These are phyloP conservation scores for Leptura quadrifasciata DNA, from an alignment of 2,888 invertebrate species.

Conservation along the genomic window DNA sequence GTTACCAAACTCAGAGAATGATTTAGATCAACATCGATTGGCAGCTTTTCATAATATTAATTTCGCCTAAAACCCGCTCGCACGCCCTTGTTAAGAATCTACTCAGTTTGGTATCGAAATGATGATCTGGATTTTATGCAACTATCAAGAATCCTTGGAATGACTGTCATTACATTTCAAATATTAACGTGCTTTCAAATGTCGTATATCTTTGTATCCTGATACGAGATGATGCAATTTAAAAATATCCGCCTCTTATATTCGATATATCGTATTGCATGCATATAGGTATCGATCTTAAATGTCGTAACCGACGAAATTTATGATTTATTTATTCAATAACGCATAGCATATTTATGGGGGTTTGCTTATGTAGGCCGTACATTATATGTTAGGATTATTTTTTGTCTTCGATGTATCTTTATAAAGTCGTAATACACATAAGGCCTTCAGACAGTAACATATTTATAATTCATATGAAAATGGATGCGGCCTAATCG, in stretches of 20 bases:
- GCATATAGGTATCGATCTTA: slow-evolving; percentile 22
- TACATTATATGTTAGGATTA: slow-evolving; percentile 7
- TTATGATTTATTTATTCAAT: slow-evolving; percentile 15
- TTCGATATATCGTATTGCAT: slow-evolving; percentile 17
- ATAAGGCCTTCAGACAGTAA: neutral
- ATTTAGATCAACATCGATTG: too few relatives aligned
- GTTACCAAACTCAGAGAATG: too few relatives aligned
- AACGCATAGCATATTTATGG: neutral
- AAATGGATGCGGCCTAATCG: neutral
- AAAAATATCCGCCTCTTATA: slow-evolving; percentile 12
- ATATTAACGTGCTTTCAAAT: slow-evolving; percentile 21
- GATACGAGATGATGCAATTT: slow-evolving; percentile 19
- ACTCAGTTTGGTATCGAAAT: neutral
- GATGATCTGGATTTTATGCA: neutral
- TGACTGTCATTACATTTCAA: neutral
- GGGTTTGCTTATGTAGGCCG: neutral
- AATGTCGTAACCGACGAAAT: neutral
- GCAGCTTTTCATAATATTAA: neutral
- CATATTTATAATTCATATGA: neutral
- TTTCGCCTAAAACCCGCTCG: neutral
- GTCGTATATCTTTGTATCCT: slow-evolving; percentile 9
- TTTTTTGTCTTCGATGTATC: neutral
- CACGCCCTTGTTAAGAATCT: neutral
- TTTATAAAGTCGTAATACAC: neutral
- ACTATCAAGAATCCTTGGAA: neutral